Percentiles rank a stretch among this genome's conserved stretches.
Conservation (phyloP, 2,113 vertebrate genomes). For the Pelusios castaneus region DNA sequence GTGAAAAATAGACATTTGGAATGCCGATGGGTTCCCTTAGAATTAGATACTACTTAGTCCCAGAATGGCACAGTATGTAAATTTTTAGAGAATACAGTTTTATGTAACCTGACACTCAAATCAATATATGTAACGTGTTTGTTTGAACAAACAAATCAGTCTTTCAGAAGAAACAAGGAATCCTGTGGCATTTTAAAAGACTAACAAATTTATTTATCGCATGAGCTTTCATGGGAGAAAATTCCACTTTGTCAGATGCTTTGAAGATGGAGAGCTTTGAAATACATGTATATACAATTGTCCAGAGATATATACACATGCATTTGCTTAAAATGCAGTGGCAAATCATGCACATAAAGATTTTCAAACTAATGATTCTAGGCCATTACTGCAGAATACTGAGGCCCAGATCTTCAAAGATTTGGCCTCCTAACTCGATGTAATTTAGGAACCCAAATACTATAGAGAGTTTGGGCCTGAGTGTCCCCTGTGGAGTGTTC, state of each 20-base stretch:
- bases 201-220: no score
- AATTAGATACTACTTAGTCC: background rate
- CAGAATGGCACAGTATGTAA: background rate
- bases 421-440: no score
- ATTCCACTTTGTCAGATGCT: no score
- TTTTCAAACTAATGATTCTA: background rate
- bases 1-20: background rate
- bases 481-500: background rate
- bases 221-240: no score
- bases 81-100: background rate
- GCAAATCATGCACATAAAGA: background rate
- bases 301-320: background rate
- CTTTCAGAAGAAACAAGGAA: no score
- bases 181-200: no score
- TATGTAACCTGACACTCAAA: constrained; percentile 17
- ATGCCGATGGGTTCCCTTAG: background rate
- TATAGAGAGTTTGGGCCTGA: background rate
- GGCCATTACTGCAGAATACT: background rate
- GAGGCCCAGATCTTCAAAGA: background rate
- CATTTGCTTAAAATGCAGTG: background rate
- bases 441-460: background rate
- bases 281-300: background rate
- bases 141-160: background rate
- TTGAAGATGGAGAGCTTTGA: no score
- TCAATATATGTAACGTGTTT: background rate